These are phyloP conservation scores for Leptestheria dahalacensis DNA, from an alignment of 1,140 invertebrate species.

Conservation along the genomic window DNA sequence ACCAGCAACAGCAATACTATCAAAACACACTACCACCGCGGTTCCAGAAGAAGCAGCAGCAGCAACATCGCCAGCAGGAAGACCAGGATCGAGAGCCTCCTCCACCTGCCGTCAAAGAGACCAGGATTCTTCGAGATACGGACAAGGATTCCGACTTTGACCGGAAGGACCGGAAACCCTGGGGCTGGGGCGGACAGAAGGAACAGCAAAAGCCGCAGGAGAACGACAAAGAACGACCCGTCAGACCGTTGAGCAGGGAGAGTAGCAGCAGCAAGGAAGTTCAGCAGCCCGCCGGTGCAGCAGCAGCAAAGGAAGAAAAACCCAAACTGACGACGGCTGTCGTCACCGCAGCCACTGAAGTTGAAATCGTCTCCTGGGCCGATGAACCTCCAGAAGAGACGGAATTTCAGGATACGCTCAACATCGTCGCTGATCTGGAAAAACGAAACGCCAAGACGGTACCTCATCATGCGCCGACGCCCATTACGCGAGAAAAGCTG, in stretches of 20 bases:
- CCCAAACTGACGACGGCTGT: neutral
- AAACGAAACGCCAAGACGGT: neutral
- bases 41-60: conserved; percentile 37
- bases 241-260: neutral
- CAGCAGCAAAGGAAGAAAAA: neutral
- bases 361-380: conserved; percentile 11
- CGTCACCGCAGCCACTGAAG: neutral
- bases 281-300: neutral
- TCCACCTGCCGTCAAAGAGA: neutral
- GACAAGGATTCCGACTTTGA: neutral
- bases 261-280: neutral
- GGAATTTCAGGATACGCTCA: neutral
- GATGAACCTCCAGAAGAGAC: conserved; percentile 9
- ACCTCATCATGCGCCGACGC: conserved; percentile 35
- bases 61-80: neutral
- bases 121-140: neutral
- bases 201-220: neutral
- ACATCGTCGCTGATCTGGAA: neutral
- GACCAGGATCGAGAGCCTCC: neutral
- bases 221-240: neutral
- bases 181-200: neutral
- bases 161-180: neutral
- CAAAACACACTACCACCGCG: conserved; percentile 34
- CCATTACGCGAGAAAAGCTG: conserved; percentile 43
- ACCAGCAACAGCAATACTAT: neutral